These are phyloP conservation scores for Chelonus insularis DNA, from an alignment of 1,140 invertebrate genomes.

Conservation along the genomic window DNA sequence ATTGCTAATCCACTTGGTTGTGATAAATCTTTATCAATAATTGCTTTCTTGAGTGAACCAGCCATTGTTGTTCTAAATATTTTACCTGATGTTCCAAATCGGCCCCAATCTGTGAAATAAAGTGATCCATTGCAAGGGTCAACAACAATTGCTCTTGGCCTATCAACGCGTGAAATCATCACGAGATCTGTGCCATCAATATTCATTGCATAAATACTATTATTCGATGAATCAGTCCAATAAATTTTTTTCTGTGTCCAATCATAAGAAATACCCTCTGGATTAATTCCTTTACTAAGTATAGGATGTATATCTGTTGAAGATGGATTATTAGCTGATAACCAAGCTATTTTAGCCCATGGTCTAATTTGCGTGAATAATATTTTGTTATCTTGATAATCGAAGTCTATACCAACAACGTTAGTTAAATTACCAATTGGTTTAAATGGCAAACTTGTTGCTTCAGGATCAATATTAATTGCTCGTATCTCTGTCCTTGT, in stretches of 20 bases:
- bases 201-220: conserved; percentile 95
- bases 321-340: conserved; percentile 70
- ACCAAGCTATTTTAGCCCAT: conserved; percentile 83
- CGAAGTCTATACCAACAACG: conserved; percentile 95
- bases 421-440: conserved; percentile 90
- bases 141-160: conserved; percentile 92
- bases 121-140: conserved; percentile 95
- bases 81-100: conserved; percentile 89
- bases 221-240: conserved; percentile 95
- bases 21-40: conserved; percentile 88
- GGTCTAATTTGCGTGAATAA: conserved; percentile 92
- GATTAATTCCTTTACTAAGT: conserved; percentile 82
- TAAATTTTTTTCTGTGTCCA: conserved; percentile 97
- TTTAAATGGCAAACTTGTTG: conserved; percentile 81
- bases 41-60: conserved; percentile 86
- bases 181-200: conserved; percentile 85
- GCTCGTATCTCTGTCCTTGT: conserved; percentile 89
- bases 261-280: conserved; percentile 94
- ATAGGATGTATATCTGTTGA: conserved; percentile 70
- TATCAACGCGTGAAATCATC: conserved; percentile 89
- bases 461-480: conserved; percentile 80
- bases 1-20: conserved; percentile 95
- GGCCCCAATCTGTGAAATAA: conserved; percentile 93
- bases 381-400: conserved; percentile 83
- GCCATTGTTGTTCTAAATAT: conserved; percentile 97